phyloP scores from a whole-genome alignment of 2,888 invertebrate genomes.

The Papilio elwesi region DNA sequence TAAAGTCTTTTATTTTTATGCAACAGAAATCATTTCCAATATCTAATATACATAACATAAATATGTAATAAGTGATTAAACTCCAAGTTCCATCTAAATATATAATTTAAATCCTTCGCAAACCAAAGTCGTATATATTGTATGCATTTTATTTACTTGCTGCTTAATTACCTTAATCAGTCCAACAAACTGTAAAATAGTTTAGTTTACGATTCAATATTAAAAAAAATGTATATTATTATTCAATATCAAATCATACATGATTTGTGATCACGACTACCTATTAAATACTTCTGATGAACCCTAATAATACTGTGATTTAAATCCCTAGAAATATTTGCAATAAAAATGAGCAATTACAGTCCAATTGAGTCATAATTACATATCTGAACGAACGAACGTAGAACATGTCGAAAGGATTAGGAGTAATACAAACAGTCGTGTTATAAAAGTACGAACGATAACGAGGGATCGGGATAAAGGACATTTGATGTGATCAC shows the following conservation, averaged over 20 bases:
- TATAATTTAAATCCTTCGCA: no score
- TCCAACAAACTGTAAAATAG: no score
- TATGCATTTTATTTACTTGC: no score
- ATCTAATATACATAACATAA: background rate
- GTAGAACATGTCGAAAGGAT: conserved; percentile 27
- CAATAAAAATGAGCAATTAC: conserved; percentile 36
- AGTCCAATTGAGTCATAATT: conserved; percentile 35
- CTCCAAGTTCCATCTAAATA: no score
- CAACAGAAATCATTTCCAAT: no score
- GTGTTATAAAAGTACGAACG: background rate
- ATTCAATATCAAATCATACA: background rate
- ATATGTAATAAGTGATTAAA: no score
- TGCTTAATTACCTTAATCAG: no score
- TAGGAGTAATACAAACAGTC: conserved; percentile 1
- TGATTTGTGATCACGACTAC: background rate
- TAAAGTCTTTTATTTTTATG: no score
- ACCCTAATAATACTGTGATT: conserved; percentile 23
- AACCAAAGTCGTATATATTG: no score
- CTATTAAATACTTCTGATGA: conserved; percentile 18
- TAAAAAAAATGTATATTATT: no score
- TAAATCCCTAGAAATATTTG: conserved; percentile 28
- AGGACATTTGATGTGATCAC: background rate
- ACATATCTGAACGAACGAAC: conserved; percentile 15
- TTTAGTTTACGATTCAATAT: no score
- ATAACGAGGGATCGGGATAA: background rate